Evolutionary conservation across 1,140 invertebrate species (phyloP).

Genomic region (Adoxophyes honmai): DNA sequence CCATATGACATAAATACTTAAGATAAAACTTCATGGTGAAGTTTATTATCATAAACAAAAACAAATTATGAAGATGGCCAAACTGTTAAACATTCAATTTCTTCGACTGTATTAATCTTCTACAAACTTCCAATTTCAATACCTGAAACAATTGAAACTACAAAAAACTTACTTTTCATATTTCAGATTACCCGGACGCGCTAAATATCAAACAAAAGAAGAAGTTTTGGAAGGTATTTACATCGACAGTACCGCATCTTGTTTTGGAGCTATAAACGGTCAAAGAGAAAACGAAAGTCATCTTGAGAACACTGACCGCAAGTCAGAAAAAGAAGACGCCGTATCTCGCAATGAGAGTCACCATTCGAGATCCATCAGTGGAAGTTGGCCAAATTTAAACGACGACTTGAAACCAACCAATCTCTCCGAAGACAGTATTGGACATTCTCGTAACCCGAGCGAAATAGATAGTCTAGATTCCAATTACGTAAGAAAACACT

Average conservation of each 20-base stretch:
- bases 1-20: too few species aligned
- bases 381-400: slow-evolving; percentile 69
- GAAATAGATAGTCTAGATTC: slow-evolving; percentile 82
- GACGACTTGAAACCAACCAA: slow-evolving; percentile 62
- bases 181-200: slow-evolving; percentile 70
- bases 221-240: slow-evolving; percentile 75
- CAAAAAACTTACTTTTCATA: slow-evolving; percentile 21
- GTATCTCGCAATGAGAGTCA: slow-evolving; percentile 51
- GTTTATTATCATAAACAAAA: too few species aligned
- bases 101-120: too few species aligned
- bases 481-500: slow-evolving; percentile 80
- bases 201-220: slow-evolving; percentile 75
- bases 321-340: slow-evolving; percentile 51
- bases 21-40: too few species aligned
- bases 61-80: too few species aligned
- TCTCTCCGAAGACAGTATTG: slow-evolving; percentile 68
- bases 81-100: too few species aligned
- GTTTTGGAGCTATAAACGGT: slow-evolving; percentile 71
- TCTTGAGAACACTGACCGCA: slow-evolving; percentile 36
- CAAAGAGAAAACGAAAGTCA: slow-evolving; percentile 54
- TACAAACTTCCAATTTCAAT: neutral
- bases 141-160: neutral
- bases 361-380: slow-evolving; percentile 56
- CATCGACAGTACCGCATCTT: slow-evolving; percentile 71
- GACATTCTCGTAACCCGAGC: slow-evolving; percentile 72